Percentiles rank a stretch among this genome's conserved stretches.
phyloP scores from a whole-genome alignment of 2,797 vertebrate species.

The Liasis olivaceus region DNA sequence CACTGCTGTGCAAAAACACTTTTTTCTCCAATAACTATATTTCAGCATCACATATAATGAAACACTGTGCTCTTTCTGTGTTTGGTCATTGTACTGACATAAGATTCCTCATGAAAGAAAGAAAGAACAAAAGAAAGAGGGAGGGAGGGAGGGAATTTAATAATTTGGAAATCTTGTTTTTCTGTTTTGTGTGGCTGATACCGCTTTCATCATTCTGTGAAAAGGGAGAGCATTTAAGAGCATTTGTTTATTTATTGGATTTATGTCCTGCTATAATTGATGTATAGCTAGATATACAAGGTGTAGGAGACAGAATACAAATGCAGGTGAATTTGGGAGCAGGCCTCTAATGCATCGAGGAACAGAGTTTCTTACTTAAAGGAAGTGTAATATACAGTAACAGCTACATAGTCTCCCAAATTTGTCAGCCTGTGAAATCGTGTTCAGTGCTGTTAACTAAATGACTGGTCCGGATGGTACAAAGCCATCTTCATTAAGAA shows the following conservation, averaged over 20 bases:
- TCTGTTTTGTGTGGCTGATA: no score
- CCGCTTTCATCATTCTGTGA: no score
- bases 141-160: no score
- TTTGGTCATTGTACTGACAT: no score
- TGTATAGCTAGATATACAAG: no score
- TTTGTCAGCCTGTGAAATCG: background rate
- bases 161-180: no score
- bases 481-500: background rate
- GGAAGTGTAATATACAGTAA: background rate
- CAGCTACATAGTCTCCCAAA: background rate
- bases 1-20: no score
- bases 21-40: background rate
- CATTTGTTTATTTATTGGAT: no score
- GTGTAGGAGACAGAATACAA: background rate
- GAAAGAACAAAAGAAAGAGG: no score
- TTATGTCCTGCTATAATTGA: no score
- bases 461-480: background rate
- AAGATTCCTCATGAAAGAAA: no score
- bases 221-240: no score
- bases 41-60: fast-evolving
- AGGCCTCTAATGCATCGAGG: background rate
- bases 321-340: background rate
- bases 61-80: fast-evolving
- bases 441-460: background rate
- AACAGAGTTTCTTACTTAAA: background rate